Evolutionary conservation across 1,140 invertebrate species (phyloP).

Genomic region (Cyclargus thomasi): DNA sequence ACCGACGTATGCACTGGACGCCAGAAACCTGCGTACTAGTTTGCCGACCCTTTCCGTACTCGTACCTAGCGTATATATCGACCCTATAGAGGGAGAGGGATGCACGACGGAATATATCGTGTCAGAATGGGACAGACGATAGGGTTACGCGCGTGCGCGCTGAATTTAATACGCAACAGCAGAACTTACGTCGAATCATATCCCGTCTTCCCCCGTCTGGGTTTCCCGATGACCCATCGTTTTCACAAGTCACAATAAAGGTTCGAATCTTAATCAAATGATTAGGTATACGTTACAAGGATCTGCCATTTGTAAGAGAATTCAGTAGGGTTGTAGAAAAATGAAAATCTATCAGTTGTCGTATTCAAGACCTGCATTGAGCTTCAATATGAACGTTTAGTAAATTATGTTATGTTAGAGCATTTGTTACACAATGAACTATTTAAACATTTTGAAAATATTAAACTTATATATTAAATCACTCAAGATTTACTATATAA

Average conservation of each 20-base stretch:
- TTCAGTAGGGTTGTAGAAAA: neutral
- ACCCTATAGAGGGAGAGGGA: conserved; percentile 59
- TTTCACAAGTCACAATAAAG: conserved; percentile 38
- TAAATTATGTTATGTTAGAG: no score
- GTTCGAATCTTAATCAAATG: neutral
- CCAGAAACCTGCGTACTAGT: conserved; percentile 68
- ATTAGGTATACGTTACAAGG: neutral
- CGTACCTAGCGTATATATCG: conserved; percentile 73
- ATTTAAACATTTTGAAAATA: no score
- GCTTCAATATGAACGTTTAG: no score
- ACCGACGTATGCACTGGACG: conserved; percentile 58
- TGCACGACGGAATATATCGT: conserved; percentile 10
- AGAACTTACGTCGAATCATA: conserved; percentile 54
- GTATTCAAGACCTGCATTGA: no score
- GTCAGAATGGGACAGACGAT: conserved; percentile 40
- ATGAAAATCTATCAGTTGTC: neutral
- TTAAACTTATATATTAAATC: no score
- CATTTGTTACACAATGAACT: no score
- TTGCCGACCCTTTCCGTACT: conserved; percentile 52
- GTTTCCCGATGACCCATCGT: conserved; percentile 68
- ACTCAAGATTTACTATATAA: no score
- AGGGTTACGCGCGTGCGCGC: conserved; percentile 57
- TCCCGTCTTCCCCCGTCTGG: conserved; percentile 64
- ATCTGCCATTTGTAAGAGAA: neutral
- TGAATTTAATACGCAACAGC: conserved; percentile 56